Base-by-base conservation (phyloP, 2,888 invertebrate genomes). In the Stenichneumon culpator region DNA sequence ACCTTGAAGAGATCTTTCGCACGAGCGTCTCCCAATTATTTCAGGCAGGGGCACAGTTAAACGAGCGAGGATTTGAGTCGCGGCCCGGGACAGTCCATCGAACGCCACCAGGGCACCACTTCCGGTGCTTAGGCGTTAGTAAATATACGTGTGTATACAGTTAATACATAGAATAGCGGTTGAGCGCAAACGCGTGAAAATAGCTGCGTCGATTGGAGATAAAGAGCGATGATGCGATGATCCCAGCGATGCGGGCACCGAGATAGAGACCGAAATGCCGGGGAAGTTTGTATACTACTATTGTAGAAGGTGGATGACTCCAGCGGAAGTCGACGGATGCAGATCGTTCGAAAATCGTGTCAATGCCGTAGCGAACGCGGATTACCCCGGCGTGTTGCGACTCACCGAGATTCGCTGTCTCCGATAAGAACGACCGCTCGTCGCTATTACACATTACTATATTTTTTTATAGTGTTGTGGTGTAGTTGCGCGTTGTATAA, bases 1-100 rank as follows among this genome's bases (percentile, higher is more conserved):
- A 89, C 92, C 92, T 92, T 90, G 90, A 87, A 87, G 88, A 87
- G 87, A 87, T 86, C 87, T 87, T 80, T 89, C 90, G 90, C 65
- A 65, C 75, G 88, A 90, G 57, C 57, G 90, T 86, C 79, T 67
- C 78, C 81, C 87, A 89, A 91, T 93, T 92, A 92, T 92, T 92
- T 92, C 92, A 89, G 88, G 88, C 88, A 90, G 88, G 78, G 36
- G 57, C 81, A 74, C 52, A 81, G 86, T 81, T 9, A 16, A 67
- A 36, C 16, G 67, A 44, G 50, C 60, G 60, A 3, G 14, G 39
- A 60, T 47, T 79, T 50, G 47, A 68, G 73, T 68, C 28, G 28
- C 28, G 28, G 28, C 28, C 36, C 19, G 52, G 63, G 63, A 63
- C 63, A n/a, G 28, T 63, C 63, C 32, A 2, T 63, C 63, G 3